phyloP scores from a whole-genome alignment of 2,888 invertebrate species.

The Leptothorax acervorum region DNA sequence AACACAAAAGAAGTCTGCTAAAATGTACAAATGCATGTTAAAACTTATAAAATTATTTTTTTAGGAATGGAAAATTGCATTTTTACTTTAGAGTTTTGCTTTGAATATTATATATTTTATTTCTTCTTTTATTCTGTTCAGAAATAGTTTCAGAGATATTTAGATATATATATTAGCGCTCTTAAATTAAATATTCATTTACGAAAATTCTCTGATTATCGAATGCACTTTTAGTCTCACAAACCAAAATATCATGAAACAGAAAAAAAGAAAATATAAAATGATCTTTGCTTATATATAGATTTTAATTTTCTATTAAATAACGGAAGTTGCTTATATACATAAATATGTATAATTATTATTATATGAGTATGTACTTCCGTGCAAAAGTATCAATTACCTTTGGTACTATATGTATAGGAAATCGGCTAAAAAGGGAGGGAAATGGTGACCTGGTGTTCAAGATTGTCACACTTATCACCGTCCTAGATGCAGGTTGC shows the following conservation, averaged over 20 bases:
- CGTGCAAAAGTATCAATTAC: background rate
- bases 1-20: background rate
- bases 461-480: constrained; percentile 50
- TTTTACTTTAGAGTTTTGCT: background rate
- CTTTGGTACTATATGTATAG: background rate
- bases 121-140: background rate
- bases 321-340: background rate
- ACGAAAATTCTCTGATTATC: background rate
- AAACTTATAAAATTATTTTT: background rate
- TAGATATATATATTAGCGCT: background rate
- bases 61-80: background rate
- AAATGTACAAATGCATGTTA: background rate
- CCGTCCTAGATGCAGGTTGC: background rate
- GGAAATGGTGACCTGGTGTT: background rate
- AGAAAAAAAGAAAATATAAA: background rate
- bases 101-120: background rate
- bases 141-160: background rate
- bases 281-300: background rate
- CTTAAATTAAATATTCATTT: background rate
- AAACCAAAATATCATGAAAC: background rate
- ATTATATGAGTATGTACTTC: background rate
- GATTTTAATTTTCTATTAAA: background rate
- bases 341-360: background rate
- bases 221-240: background rate
- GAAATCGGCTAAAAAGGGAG: constrained; percentile 12